Percentiles rank a stretch among this genome's conserved stretches.
Conservation (phyloP, 2,888 invertebrate genomes). For the Sycophila texana region DNA sequence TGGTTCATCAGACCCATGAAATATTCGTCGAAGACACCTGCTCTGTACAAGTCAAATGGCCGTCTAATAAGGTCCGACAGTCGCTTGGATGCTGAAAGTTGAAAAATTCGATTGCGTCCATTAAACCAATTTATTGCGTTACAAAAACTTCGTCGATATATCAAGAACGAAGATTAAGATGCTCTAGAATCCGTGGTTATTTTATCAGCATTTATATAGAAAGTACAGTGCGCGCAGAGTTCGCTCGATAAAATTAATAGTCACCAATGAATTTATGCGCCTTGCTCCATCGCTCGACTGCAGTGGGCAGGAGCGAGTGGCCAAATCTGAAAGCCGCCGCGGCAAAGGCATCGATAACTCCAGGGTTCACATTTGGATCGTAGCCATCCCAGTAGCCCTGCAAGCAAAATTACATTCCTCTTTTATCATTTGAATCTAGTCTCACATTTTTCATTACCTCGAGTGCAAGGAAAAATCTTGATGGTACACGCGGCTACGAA, state of each 20-base stretch:
- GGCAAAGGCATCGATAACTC: slow-evolving; percentile 92
- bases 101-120: neutral
- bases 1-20: slow-evolving; percentile 95
- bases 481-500: neutral
- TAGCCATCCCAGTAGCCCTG: slow-evolving; percentile 86
- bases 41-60: slow-evolving; percentile 92
- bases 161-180: no score
- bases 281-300: slow-evolving; percentile 95
- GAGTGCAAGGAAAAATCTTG: neutral
- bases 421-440: no score
- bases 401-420: no score
- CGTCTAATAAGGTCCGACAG: slow-evolving; percentile 91
- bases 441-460: neutral
- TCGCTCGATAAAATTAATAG: slow-evolving; percentile 9
- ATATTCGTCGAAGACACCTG: slow-evolving; percentile 93
- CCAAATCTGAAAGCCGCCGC: slow-evolving; percentile 95
- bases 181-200: no score
- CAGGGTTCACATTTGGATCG: slow-evolving; percentile 89
- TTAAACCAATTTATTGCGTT: no score
- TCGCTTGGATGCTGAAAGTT: slow-evolving; percentile 86
- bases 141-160: no score
- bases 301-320: slow-evolving; percentile 92
- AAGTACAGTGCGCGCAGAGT: no score
- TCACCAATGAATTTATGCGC: slow-evolving; percentile 94
- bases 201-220: no score